Percentiles rank a stretch among this genome's conserved stretches.
Conservation (phyloP, 2,113 vertebrate species). For the Archocentrus centrarchus region DNA sequence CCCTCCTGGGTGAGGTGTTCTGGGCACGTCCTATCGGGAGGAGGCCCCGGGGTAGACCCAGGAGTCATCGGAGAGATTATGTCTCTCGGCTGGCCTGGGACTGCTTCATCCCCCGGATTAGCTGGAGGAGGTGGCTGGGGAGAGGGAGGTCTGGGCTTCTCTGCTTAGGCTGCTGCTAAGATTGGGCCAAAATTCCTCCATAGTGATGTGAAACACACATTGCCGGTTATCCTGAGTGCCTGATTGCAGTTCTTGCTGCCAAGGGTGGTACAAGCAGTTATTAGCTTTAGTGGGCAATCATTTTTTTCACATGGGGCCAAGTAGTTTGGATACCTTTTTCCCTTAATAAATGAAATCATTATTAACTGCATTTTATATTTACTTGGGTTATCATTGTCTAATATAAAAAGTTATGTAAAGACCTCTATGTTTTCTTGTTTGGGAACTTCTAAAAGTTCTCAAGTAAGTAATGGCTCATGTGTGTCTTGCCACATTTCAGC, state of each 20-base stretch:
- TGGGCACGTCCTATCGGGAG: background rate
- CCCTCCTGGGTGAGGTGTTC: background rate
- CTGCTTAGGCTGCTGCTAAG: background rate
- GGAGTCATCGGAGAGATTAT: background rate
- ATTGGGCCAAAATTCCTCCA: too few relatives aligned
- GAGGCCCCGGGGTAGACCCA: background rate
- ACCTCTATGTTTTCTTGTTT: background rate
- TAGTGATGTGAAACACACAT: too few relatives aligned
- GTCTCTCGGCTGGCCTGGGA: background rate
- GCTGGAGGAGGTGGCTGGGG: background rate
- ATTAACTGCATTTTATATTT: background rate
- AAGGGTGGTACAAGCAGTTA: too few relatives aligned
- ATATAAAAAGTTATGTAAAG: background rate
- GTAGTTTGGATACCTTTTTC: background rate
- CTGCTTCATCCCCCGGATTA: background rate
- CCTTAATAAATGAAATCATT: background rate
- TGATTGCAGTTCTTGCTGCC: too few relatives aligned
- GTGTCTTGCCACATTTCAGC: background rate
- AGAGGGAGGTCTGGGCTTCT: background rate
- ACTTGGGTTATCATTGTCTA: background rate
- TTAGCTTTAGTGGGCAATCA: too few relatives aligned
- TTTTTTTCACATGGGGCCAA: too few relatives aligned
- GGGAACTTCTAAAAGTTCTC: background rate
- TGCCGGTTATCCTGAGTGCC: too few relatives aligned
- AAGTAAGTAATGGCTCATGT: background rate